Evolutionary conservation across 2,797 vertebrate genomes (phyloP), one percentile per base, ranked within the genome.

Genomic region (Luscinia megarhynchos): DNA sequence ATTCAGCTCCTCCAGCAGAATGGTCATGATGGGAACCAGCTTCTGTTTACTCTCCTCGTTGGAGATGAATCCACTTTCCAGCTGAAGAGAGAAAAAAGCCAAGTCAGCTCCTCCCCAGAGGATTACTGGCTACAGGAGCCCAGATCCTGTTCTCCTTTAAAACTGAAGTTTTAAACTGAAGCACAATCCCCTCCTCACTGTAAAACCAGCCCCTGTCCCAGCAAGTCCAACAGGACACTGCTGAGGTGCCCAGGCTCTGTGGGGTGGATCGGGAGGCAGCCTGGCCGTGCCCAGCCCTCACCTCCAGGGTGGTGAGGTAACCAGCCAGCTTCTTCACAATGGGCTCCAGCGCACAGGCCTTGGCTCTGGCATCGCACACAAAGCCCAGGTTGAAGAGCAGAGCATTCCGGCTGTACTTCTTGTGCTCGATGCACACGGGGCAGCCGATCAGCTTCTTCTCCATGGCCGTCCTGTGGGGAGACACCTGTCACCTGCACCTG

Each of bases 371-470:
- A 11, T 99, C 98, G 17, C 99, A 99, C 84, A 99, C 99, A 0
- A 99, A 98, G 67, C 99, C 99, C 45, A 99, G 97, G 96, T 99
- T 99, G 97, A 99, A 99, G 55, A 99, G 98, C 87, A 99, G 98
- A 20, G 99, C 99, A 0, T 99, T 99, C 36, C 99, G 97, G 90
- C 99, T 99, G 96, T 99, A 99, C 92, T 99, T 99, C 96, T 99
- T 99, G 96, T 99, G 98, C 89, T 99, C 99, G 2, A 99, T 99
- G 96, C 99, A 99, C 62, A 99, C 99, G 0, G 99, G 99, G 95
- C 99, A 99, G 26, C 99, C 99, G 4, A 99, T 99, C 67, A 99
- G 97, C 96, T 99, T 99, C 96, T 99, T 99, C 36, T 98, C 99
- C 99, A 99, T 99, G 34, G 99, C 99, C 2, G 99, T 99, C 69